Conservation (phyloP, 2,797 vertebrate genomes). For the Sparidentex hasta region DNA sequence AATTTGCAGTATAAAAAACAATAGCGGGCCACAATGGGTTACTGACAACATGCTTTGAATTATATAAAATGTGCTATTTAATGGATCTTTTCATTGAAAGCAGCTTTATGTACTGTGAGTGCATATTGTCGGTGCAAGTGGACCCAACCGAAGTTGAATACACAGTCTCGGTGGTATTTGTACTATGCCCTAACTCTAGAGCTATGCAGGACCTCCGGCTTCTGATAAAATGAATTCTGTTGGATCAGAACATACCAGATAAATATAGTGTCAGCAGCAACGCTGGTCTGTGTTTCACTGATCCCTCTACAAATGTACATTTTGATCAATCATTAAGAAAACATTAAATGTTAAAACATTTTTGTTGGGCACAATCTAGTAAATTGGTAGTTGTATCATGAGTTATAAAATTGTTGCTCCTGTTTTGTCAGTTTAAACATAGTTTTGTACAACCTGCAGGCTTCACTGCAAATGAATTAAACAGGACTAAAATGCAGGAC, state of each 20-base stretch:
- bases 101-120: conserved; percentile 20
- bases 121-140: conserved; percentile 5
- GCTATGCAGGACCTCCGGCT: conserved; percentile 31
- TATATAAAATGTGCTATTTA: not conserved
- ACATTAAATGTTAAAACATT: not conserved
- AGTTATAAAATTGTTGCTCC: not conserved
- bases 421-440: not conserved
- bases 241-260: conserved; percentile 40
- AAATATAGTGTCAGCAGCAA: not conserved
- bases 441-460: not conserved
- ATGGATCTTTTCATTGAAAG: conserved; percentile 23
- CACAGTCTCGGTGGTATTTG: conserved; percentile 6
- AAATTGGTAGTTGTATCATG: not conserved
- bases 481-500: not conserved
- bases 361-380: not conserved
- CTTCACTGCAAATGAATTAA: not conserved
- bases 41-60: conserved; percentile 19
- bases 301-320: not conserved
- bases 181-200: conserved; percentile 21
- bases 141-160: conserved; percentile 8
- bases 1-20: not conserved
- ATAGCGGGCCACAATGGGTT: conserved; percentile 23
- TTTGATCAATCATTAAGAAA: not conserved
- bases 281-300: not conserved
- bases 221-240: conserved; percentile 36